These are phyloP conservation scores for Conopomorpha cramerella DNA, from an alignment of 1,140 invertebrate species.

Conservation along the genomic window DNA sequence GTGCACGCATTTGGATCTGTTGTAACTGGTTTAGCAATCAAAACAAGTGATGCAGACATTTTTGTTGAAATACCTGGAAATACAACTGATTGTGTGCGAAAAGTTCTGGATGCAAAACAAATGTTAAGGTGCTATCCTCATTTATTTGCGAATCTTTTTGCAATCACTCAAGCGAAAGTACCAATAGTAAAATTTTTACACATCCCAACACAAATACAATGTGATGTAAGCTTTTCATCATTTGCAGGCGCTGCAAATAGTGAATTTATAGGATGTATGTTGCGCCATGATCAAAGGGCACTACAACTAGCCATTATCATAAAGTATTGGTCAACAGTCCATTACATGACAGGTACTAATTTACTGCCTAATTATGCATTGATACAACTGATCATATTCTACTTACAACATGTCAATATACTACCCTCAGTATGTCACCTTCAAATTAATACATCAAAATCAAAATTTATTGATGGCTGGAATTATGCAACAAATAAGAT, in stretches of 20 bases:
- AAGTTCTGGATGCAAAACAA: conserved; percentile 32
- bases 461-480: conserved; percentile 18
- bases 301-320: conserved; percentile 63
- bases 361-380: conserved; percentile 64
- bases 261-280: conserved; percentile 61
- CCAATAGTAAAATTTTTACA: conserved; percentile 72
- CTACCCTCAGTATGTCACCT: conserved; percentile 19
- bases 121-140: conserved; percentile 26
- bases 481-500: conserved; percentile 13
- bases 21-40: conserved; percentile 66
- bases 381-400: conserved; percentile 65
- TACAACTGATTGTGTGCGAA: conserved; percentile 12
- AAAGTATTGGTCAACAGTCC: conserved; percentile 70
- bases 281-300: conserved; percentile 56
- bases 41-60: conserved; percentile 70
- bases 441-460: conserved; percentile 9
- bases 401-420: conserved; percentile 59
- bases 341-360: conserved; percentile 55
- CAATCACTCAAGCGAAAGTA: conserved; percentile 65
- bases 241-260: conserved; percentile 65
- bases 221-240: conserved; percentile 71
- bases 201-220: conserved; percentile 55
- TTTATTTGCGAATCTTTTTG: conserved; percentile 57
- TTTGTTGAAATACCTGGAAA: conserved; percentile 44
- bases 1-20: conserved; percentile 67